Evolutionary conservation across 2,888 invertebrate species (phyloP), one percentile per base, ranked within the genome.

Genomic region (Pammene aurita): DNA sequence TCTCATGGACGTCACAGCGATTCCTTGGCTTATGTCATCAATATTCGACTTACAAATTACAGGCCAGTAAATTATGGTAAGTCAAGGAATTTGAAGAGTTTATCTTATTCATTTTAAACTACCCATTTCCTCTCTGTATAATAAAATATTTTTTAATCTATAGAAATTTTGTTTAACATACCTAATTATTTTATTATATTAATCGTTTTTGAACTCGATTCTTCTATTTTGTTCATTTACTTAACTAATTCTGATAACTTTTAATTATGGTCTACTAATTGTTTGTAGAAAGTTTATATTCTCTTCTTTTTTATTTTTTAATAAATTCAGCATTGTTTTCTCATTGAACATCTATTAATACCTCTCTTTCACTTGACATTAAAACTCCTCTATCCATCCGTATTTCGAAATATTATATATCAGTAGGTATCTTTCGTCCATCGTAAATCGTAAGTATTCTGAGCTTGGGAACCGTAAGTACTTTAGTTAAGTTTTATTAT

Each of bases 391-490:
- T 42, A 44, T 26, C 42, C 5, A 26, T 41, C 9, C 41, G 6
- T 18, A 50, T 50, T 46, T n/a, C 5, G 0, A n/a, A n/a, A 35
- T n/a, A 50, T 35, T n/a, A 1, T 26, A 50, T 61, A 61, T 48
- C 60, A 48, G 13, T 38, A 48, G 7, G 26, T 26, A 26, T 26
- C 38, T 52, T 61, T 48, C 38, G 14, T n/a, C 13, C 38, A 62
- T 62, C 38, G 41, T 50, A 50, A 62, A 62, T 18, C 9, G 52
- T 62, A 62, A 62, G 52, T 62, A 62, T 52, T 38, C 18, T 5
- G 26, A 52, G 62, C 62, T 62, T 48, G 61, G 48, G 10, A 11
- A 38, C 50, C 26, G 61, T 60, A 60, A 48, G 46, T 60, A 48
- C 11, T 46, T 26, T 48, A 16, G 16, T 48, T 61, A 62, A 62